Evolutionary conservation across 2,113 vertebrate genomes (phyloP).

Genomic region (Pituophis catenifer): DNA sequence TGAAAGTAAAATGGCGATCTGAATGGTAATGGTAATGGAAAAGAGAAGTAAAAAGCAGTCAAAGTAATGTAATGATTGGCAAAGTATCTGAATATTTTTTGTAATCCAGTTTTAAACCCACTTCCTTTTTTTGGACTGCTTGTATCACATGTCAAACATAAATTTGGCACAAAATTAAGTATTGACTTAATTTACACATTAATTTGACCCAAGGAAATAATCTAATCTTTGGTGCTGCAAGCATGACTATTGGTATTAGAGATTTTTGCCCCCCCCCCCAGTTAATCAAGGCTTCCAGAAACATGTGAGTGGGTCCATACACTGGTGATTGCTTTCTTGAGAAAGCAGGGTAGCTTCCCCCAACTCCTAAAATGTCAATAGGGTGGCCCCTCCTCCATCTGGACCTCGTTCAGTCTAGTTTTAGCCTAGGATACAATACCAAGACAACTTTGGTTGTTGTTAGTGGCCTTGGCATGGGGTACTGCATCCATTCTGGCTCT

Average conservation of each 20-base stretch:
- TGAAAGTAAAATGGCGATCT: background rate
- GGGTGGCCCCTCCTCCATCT: background rate
- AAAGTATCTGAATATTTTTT: background rate
- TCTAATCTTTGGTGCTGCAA: too few species aligned
- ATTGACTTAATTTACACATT: background rate
- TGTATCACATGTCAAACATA: background rate
- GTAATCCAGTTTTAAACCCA: background rate
- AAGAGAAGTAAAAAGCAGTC: background rate
- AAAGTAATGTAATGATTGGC: background rate
- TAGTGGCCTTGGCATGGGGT: background rate
- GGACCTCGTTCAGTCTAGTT: background rate
- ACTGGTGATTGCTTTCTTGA: too few species aligned
- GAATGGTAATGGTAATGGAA: background rate
- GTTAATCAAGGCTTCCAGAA: too few species aligned
- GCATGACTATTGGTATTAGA: too few species aligned
- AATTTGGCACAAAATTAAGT: background rate
- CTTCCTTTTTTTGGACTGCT: background rate
- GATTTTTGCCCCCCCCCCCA: too few species aligned
- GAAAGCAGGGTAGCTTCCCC: too few species aligned
- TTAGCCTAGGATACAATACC: background rate
- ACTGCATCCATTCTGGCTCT: background rate
- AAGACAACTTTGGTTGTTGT: background rate
- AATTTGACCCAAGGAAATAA: background rate
- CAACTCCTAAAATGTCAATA: too few species aligned
- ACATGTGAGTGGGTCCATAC: too few species aligned